These are phyloP conservation scores for Acyrthosiphon pisum DNA, from an alignment of 1,140 invertebrate species.

Conservation along the genomic window DNA sequence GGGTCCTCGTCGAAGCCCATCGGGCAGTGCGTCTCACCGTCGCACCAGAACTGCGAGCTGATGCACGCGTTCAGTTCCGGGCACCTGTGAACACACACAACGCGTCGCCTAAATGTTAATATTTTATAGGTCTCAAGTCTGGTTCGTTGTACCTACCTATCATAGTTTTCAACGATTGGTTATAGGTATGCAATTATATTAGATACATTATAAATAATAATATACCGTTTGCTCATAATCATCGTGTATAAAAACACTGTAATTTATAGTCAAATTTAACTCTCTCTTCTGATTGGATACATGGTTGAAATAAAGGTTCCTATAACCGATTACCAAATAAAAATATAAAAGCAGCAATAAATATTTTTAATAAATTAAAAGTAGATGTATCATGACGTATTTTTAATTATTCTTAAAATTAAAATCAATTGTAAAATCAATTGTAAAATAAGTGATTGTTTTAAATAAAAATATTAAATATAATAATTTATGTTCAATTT, in stretches of 20 bases:
- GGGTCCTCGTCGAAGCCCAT: conserved; percentile 78
- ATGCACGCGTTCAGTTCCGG: conserved; percentile 86
- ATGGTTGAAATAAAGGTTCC: neutral
- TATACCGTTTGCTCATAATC: neutral
- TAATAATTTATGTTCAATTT: neutral
- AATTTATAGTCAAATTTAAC: neutral
- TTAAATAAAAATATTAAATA: neutral
- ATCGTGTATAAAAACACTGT: neutral
- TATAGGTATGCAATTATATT: no score
- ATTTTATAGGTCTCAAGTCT: neutral
- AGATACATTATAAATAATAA: neutral
- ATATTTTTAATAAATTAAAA: neutral
- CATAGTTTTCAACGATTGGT: no score
- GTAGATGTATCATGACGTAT: neutral
- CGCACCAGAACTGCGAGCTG: conserved; percentile 75
- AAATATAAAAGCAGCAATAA: neutral
- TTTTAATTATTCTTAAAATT: neutral
- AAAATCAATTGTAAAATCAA: neutral
- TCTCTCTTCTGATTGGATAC: neutral
- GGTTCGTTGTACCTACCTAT: neutral
- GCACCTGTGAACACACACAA: conserved; percentile 69
- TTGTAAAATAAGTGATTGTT: neutral
- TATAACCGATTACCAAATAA: neutral
- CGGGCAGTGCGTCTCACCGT: conserved; percentile 75
- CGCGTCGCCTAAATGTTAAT: neutral